Evolutionary conservation across 2,113 vertebrate species (phyloP).

Genomic region (Oenanthe oenanthe): DNA sequence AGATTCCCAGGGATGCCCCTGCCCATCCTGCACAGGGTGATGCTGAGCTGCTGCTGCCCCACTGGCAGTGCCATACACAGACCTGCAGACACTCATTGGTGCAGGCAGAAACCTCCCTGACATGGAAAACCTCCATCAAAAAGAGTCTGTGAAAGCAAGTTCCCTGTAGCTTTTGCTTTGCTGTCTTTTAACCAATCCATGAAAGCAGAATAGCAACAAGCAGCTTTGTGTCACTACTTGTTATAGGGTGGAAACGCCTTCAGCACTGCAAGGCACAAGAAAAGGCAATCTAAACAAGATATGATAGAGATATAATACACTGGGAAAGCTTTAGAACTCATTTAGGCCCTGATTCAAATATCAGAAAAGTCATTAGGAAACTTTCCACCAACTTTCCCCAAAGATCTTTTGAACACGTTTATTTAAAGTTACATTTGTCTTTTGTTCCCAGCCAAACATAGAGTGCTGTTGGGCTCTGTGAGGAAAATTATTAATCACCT

Average conservation of each 20-base stretch:
- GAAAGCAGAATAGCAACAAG: background rate
- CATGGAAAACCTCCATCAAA: background rate
- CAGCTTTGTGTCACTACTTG: background rate
- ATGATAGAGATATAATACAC: background rate
- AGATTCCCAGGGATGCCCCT: background rate
- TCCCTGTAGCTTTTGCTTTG: background rate
- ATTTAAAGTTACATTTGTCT: background rate
- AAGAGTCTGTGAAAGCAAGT: background rate
- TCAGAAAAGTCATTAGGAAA: background rate
- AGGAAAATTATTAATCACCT: background rate
- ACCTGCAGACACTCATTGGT: background rate
- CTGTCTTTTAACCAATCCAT: background rate
- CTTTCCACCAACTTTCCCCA: background rate
- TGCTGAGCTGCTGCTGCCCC: background rate
- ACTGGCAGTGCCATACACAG: rapidly evolving
- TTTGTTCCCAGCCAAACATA: background rate
- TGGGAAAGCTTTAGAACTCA: background rate
- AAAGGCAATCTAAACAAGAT: background rate
- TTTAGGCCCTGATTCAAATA: background rate
- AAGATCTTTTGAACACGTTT: background rate
- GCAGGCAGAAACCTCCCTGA: background rate
- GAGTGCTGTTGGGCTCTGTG: background rate
- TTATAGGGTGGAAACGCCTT: background rate
- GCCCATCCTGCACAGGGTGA: rapidly evolving
- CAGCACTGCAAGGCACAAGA: background rate